Conservation (phyloP, 2,113 vertebrate genomes). For the Notechis scutatus region DNA sequence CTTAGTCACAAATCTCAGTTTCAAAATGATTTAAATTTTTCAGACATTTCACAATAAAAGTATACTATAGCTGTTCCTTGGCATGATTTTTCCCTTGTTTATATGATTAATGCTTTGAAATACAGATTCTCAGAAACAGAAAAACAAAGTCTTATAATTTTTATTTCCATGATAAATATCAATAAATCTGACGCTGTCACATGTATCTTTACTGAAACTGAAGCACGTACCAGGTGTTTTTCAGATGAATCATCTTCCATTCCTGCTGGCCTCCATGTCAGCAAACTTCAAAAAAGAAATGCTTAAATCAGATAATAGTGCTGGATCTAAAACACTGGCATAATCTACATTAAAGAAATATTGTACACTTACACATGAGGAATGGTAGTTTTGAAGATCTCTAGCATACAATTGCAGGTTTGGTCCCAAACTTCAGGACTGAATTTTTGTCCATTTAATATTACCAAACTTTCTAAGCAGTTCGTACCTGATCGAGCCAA, state of each 20-base stretch:
- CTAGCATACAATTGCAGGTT: constrained; percentile 93
- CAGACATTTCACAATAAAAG: not conserved
- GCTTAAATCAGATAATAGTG: constrained; percentile 28
- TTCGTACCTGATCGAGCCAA: constrained; percentile 96
- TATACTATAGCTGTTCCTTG: not conserved
- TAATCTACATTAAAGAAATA: not conserved
- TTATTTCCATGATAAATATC: not conserved
- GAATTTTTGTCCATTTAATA: constrained; percentile 95
- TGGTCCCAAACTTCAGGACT: constrained; percentile 89
- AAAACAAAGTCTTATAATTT: not conserved
- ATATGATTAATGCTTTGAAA: not conserved
- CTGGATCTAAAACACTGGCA: not conserved
- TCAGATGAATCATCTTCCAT: constrained; percentile 89
- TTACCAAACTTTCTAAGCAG: constrained; percentile 96
- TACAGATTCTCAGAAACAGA: not conserved
- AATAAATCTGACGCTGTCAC: not conserved
- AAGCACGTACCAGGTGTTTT: constrained; percentile 83
- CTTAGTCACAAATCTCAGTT: not conserved
- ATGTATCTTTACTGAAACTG: not conserved
- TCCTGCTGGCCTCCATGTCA: constrained; percentile 89
- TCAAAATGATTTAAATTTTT: not conserved
- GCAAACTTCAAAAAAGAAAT: constrained; percentile 74
- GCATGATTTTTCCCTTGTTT: not conserved
- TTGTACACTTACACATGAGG: constrained; percentile 75
- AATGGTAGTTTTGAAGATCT: constrained; percentile 96